These are phyloP conservation scores for Butorides virescens DNA, from an alignment of 2,113 vertebrate genomes.

Conservation along the genomic window DNA sequence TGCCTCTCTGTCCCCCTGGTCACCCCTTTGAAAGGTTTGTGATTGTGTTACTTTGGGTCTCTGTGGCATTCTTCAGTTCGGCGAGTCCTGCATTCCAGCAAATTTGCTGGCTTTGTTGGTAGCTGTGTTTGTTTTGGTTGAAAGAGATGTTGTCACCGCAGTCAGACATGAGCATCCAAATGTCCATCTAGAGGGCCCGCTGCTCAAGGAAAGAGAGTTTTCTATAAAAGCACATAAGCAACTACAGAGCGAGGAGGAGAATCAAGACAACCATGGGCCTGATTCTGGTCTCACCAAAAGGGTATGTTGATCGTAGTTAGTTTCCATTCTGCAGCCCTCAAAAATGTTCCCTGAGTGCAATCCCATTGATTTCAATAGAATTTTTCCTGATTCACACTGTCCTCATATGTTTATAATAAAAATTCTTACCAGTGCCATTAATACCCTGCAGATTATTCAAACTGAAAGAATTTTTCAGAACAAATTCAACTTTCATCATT, in stretches of 20 bases:
- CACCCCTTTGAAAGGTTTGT: not conserved
- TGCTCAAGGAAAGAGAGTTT: not conserved
- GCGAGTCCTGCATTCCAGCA: not conserved
- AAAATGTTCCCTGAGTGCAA: conserved; percentile 3
- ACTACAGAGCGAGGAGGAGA: not conserved
- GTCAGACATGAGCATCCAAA: not conserved
- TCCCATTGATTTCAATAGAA: conserved; percentile 15
- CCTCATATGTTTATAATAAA: conserved; percentile 52
- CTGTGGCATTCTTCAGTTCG: not conserved
- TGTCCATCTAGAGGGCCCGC: not conserved
- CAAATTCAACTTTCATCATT: conserved; percentile 19
- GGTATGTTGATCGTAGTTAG: not conserved
- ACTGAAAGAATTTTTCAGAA: conserved; percentile 30
- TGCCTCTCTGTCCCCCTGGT: not conserved
- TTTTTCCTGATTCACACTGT: conserved; percentile 42
- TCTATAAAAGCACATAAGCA: not conserved
- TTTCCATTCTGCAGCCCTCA: conserved; percentile 33
- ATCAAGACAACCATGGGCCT: not conserved
- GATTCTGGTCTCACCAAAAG: conserved; percentile 6
- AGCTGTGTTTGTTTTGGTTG: not conserved
- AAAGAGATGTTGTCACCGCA: not conserved
- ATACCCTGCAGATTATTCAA: conserved; percentile 36
- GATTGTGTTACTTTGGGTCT: not conserved
- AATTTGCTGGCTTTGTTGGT: not conserved
- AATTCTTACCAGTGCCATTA: conserved; percentile 33